These are phyloP conservation scores for Syndactyla subalaris DNA, from an alignment of 2,797 vertebrate species.

Conservation along the genomic window DNA sequence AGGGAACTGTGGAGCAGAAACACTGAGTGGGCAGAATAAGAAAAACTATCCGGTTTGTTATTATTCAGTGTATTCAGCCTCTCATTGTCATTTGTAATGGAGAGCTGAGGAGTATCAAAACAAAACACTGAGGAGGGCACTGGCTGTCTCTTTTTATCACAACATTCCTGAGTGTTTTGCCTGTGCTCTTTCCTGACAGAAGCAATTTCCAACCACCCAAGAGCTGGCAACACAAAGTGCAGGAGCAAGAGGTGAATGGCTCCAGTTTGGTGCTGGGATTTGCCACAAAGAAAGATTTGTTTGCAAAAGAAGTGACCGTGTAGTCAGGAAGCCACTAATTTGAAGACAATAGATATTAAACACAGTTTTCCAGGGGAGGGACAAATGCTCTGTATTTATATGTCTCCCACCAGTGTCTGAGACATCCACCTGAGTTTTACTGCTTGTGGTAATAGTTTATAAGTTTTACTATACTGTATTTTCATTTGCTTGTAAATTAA, in stretches of 20 bases:
- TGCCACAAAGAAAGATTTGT: background rate
- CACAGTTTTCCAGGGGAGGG: fast-evolving
- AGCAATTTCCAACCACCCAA: background rate
- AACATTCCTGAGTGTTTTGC: background rate
- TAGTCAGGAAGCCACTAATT: background rate
- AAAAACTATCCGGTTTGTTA: background rate
- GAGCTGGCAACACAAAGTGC: background rate
- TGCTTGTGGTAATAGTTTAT: background rate
- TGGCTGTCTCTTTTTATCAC: constrained; percentile 32
- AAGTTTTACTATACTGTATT: background rate
- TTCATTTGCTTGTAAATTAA: background rate
- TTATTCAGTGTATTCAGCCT: constrained; percentile 10
- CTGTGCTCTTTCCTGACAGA: background rate
- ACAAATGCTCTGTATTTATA: background rate
- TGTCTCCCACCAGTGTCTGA: background rate
- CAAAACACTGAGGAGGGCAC: background rate
- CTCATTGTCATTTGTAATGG: background rate
- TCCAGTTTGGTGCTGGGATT: background rate
- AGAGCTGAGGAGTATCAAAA: constrained; percentile 40
- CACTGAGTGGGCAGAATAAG: constrained; percentile 27
- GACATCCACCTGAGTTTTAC: background rate
- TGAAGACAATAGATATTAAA: background rate
- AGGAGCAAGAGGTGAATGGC: background rate
- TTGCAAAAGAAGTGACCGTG: background rate
- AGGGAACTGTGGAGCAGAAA: background rate